Evolutionary conservation across 2,113 vertebrate species (phyloP).

Genomic region (Neodontobutis hainanensis): DNA sequence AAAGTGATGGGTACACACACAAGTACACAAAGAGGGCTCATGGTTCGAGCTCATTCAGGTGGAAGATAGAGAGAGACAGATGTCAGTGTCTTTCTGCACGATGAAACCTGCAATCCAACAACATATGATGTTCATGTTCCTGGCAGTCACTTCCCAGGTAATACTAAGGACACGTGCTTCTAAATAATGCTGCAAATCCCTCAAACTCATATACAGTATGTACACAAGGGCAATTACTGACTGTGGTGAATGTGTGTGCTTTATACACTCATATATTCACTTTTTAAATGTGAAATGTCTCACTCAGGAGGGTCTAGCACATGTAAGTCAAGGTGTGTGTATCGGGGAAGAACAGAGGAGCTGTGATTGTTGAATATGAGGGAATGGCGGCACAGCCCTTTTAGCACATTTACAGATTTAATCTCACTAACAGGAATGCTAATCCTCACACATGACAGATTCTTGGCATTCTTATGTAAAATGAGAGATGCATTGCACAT

Average conservation of each 20-base stretch:
- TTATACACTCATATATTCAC: no score
- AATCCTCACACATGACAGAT: constrained; percentile 27
- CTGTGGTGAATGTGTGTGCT: no score
- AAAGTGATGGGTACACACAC: constrained; percentile 12
- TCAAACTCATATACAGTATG: no score
- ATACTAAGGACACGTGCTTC: constrained; percentile 15
- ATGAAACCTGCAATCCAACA: constrained; percentile 45
- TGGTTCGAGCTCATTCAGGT: constrained; percentile 57
- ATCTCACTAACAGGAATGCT: constrained; percentile 32
- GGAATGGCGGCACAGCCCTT: background rate
- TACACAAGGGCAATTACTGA: no score
- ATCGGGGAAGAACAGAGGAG: no score
- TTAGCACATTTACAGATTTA: constrained; percentile 20
- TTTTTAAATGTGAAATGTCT: background rate
- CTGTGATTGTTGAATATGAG: constrained; percentile 5
- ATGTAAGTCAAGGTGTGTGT: background rate
- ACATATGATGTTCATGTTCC: constrained; percentile 15
- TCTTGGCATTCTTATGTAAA: constrained; percentile 17
- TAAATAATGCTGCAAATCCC: background rate
- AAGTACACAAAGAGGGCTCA: constrained; percentile 38
- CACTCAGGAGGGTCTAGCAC: background rate
- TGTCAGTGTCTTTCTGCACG: constrained; percentile 55
- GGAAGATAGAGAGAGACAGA: constrained; percentile 69
- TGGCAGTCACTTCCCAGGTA: constrained; percentile 36
- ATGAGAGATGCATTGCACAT: constrained; percentile 8